Base-by-base conservation (phyloP, 2,113 vertebrate species). In the Proterorhinus semilunaris region DNA sequence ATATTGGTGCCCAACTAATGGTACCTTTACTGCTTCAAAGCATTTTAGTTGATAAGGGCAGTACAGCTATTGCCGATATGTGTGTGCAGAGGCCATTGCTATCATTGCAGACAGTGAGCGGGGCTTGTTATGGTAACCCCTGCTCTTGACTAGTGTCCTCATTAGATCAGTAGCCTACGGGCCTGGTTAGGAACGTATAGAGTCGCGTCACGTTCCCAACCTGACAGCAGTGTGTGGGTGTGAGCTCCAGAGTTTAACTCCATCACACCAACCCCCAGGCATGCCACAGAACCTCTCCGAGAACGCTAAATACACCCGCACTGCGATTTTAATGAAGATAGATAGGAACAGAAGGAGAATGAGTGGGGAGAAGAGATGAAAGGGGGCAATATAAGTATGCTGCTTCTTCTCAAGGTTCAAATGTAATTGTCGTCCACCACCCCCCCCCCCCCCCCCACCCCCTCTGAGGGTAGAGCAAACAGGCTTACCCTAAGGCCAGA, bases 321-420 rank as follows among this genome's bases (percentile, higher is more conserved):
- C 75, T 84, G 79, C 70, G 74, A 89, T 87, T 83, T 78, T 91
- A 92, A 92, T 91, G 86, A 90, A 93, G 90, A 91, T 51, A 47
- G 87, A 90, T 87, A 78, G 85, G 77, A 64, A 83, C 68, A 50
- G 70, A 70, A 63, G 4, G 62, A 66, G 52, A 74, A 63, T 87
- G 72, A 84, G 70, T 76, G 62, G 48, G 66, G 76, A 59, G 61
- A 69, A 79, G 58, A 90, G 81, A 89, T 89, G 81, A 89, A 82
- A 86, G 74, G 64, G 64, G 45, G 55, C 69, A 80, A 74, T 83
- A 72, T 83, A 76, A 86, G 78, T 65, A 75, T 66, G 75, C 74
- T 81, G 76, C 84, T 75, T 75, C 84, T 71, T 77, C 83, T 80
- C 75, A 71, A 70, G 81, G 88, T 91, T 84, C 86, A 66, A 79